Conservation (phyloP, 2,113 vertebrate genomes). For the Pollimyrus isidori region DNA sequence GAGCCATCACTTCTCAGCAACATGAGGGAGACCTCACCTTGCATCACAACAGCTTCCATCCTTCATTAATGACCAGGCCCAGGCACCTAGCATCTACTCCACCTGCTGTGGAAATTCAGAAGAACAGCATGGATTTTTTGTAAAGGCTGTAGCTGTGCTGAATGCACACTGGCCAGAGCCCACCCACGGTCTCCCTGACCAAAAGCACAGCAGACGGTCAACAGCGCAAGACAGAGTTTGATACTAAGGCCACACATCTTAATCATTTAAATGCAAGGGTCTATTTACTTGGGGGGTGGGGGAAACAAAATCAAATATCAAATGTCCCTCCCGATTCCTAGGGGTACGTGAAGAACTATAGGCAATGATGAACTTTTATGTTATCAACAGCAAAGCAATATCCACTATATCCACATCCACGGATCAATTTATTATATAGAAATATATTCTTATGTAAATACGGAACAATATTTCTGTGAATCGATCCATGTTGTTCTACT, state of each 20-base stretch:
- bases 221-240: background rate
- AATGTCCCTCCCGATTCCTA: too few species aligned
- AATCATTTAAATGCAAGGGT: background rate
- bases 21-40: background rate
- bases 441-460: background rate
- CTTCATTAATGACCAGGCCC: background rate
- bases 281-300: background rate
- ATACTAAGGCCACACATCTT: background rate
- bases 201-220: background rate
- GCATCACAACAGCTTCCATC: background rate
- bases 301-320: too few species aligned
- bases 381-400: background rate
- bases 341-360: background rate
- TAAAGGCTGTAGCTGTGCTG: background rate
- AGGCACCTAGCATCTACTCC: background rate
- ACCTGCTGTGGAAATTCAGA: background rate
- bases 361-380: background rate
- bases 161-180: background rate
- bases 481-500: background rate
- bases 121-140: background rate
- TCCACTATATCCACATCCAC: background rate
- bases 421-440: background rate
- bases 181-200: background rate
- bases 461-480: background rate
- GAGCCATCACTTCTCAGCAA: background rate